Evolutionary conservation across 2,113 vertebrate genomes (phyloP), one percentile per base, ranked within the genome.

Genomic region (Anhinga rufa): DNA sequence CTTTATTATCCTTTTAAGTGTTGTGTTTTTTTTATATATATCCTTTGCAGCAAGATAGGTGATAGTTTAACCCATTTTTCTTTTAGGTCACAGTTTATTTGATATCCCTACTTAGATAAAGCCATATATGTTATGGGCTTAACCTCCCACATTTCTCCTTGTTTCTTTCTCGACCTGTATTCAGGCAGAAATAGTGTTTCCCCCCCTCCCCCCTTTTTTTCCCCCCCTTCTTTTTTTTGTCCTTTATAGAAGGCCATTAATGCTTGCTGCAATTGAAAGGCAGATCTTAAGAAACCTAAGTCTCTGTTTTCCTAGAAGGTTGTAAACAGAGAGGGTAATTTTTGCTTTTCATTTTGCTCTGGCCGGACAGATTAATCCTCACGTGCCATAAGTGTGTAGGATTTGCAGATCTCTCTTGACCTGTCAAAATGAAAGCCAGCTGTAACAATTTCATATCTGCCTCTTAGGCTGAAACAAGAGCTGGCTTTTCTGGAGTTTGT

Each of bases 381-480:
- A 7, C 20, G 22, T 78, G 54, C 64, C 2, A 0, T 25, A 66
- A 72, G 15, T 24, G 7, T 65, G 36, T 29, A 42, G 48, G 65
- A 71, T 83, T 82, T 94, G 65, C 76, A 79, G 60, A 25, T 88
- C 20, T 49, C 54, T 82, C 31, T 57, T 88, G 79, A 83, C 55
- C 79, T 93, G 79, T 93, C 71, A 66, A 77, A 93, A 94, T 86
- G 48, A 90, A 93, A 86, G 65, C 62, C 91, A 92, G 57, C 48
- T 93, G 76, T 84, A 86, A 78, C 28, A 68, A 68, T 83, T 86
- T 88, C 28, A 5, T 88, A 42, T 18, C 68, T 92, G 32, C 64
- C 76, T 78, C 51, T 58, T 24, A n/a, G 10, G 29, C 31, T 96
- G 87, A 88, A 94, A 90, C 20, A 38, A 54, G 62, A 90, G 49